These are phyloP conservation scores for Drosophila navojoa DNA, from an alignment of 1,140 invertebrate genomes.

Conservation along the genomic window DNA sequence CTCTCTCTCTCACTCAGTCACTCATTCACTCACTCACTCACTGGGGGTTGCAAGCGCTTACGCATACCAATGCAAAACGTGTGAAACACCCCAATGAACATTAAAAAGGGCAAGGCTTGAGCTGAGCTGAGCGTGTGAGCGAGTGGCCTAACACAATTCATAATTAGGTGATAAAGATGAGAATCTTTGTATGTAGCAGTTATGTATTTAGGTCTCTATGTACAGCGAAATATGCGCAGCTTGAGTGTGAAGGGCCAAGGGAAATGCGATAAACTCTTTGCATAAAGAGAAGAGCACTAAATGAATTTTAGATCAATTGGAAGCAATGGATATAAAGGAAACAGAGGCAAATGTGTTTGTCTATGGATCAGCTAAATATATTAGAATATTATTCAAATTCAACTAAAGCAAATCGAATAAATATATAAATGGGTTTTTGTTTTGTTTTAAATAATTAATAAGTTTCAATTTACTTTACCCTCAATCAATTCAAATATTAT, in stretches of 20 bases:
- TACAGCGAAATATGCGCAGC: background rate
- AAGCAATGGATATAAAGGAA: too few relatives aligned
- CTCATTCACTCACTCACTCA: background rate
- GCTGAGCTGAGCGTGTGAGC: background rate
- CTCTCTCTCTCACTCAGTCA: background rate
- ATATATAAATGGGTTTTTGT: too few relatives aligned
- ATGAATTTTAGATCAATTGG: too few relatives aligned
- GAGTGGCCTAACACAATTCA: constrained; percentile 38
- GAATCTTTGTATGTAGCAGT: background rate
- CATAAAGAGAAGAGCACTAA: too few relatives aligned
- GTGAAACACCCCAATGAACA: constrained; percentile 48
- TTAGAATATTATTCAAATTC: too few relatives aligned
- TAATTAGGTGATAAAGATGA: constrained; percentile 65
- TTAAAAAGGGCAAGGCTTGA: constrained; percentile 31
- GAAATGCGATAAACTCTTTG: background rate
- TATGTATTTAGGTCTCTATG: background rate
- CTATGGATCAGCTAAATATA: too few relatives aligned
- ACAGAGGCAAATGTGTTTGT: too few relatives aligned
- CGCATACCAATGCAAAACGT: constrained; percentile 36
- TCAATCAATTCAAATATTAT: too few relatives aligned
- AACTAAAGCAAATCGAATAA: too few relatives aligned
- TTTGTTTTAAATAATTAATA: too few relatives aligned
- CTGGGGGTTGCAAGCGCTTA: constrained; percentile 53
- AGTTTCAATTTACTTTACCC: too few relatives aligned
- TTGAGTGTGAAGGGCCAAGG: background rate